Evolutionary conservation across 2,797 vertebrate species (phyloP).

Genomic region (Acanthurus leucopareius): DNA sequence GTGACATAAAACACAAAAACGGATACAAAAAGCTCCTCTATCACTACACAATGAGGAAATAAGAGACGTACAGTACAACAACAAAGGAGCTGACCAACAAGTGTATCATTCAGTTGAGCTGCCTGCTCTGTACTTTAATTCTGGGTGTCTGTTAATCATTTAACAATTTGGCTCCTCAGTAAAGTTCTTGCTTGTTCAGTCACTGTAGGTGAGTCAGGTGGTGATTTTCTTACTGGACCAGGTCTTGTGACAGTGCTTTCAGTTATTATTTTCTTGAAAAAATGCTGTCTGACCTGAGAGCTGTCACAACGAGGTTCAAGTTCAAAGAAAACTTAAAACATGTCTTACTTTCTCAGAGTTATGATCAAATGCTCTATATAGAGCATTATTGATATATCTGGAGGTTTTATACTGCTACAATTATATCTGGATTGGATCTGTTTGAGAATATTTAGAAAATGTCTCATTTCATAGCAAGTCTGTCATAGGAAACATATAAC

Average conservation of each 20-base stretch:
- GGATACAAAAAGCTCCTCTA: not conserved
- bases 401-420: too few relatives aligned
- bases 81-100: not conserved
- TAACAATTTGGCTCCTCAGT: too few relatives aligned
- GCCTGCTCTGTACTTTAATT: not conserved
- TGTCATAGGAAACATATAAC: too few relatives aligned
- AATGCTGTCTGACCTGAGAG: not conserved
- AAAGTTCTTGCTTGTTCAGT: not conserved
- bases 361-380: not conserved
- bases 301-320: not conserved
- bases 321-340: not conserved
- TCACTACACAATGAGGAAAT: slow-evolving; percentile 12
- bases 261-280: slow-evolving; percentile 7
- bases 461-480: too few relatives aligned
- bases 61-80: not conserved
- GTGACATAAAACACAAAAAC: slow-evolving; percentile 15
- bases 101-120: not conserved
- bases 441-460: too few relatives aligned
- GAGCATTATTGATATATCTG: too few relatives aligned
- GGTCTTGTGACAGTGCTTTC: not conserved
- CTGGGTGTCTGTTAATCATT: not conserved
- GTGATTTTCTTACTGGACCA: not conserved
- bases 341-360: not conserved
- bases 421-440: too few relatives aligned
- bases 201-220: not conserved